Evolutionary conservation across 1,140 invertebrate species (phyloP).

Genomic region (Dysdera silvatica): DNA sequence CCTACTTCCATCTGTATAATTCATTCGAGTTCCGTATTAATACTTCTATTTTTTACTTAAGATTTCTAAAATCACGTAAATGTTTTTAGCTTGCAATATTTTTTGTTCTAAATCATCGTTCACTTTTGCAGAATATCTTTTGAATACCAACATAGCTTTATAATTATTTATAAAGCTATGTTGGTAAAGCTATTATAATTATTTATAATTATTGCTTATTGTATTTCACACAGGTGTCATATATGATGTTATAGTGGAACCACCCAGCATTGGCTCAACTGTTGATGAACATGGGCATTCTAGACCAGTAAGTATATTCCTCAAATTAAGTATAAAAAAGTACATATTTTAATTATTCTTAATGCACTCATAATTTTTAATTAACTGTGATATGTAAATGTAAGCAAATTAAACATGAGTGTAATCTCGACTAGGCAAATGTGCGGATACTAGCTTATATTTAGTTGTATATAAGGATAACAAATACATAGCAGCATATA

Average conservation of each 20-base stretch:
- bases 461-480: no score
- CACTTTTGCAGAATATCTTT: neutral
- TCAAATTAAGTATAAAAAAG: neutral
- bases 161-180: neutral
- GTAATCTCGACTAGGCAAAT: no score
- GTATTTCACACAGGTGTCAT: constrained; percentile 68
- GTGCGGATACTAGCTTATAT: no score
- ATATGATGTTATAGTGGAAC: constrained; percentile 97
- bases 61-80: no score
- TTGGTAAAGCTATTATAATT: neutral
- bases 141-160: neutral
- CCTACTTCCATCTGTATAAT: no score
- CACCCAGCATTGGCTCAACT: constrained; percentile 92
- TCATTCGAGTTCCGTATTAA: no score
- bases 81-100: no score
- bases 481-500: no score
- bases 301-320: constrained; percentile 60
- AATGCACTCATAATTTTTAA: neutral
- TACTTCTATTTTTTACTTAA: no score
- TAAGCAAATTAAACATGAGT: no score
- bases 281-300: constrained; percentile 94
- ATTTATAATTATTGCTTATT: neutral
- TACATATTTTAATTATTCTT: neutral
- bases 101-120: no score
- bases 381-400: neutral